Percentiles rank a stretch among this genome's conserved stretches.
These are phyloP conservation scores for Cephus sareptanus DNA, from an alignment of 2,888 invertebrate species.

Conservation along the genomic window DNA sequence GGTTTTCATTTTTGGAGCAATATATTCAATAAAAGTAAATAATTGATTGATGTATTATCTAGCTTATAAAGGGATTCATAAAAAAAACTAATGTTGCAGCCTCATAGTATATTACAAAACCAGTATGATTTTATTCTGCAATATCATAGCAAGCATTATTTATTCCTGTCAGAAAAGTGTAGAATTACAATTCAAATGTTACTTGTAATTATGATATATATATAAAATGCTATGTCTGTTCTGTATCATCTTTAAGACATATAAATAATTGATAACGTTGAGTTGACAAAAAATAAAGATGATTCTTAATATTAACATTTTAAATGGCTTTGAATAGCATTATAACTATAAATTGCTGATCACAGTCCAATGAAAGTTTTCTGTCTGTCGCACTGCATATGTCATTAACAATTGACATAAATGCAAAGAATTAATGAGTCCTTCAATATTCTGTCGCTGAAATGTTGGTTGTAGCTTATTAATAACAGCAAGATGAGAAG, in stretches of 20 bases:
- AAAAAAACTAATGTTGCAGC: too few relatives aligned
- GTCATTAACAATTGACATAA: neutral
- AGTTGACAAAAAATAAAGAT: neutral
- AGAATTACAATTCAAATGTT: neutral
- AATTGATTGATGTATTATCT: too few relatives aligned
- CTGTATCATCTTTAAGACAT: neutral
- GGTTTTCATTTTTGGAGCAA: neutral
- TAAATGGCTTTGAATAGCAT: neutral
- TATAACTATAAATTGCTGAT: neutral
- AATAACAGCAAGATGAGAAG: neutral
- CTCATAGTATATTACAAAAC: neutral
- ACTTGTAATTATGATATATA: neutral
- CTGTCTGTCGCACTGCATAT: neutral
- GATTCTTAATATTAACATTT: neutral
- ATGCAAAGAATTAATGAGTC: neutral
- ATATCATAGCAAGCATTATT: neutral
- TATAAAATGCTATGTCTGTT: neutral
- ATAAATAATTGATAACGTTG: neutral
- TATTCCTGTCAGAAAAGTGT: neutral
- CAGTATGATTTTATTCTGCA: neutral
- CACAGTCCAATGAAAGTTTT: neutral
- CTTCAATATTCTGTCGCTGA: neutral
- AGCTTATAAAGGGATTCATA: too few relatives aligned
- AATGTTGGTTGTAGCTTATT: neutral
- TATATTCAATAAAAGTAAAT: too few relatives aligned